Base-by-base conservation (phyloP, 2,888 invertebrate species). In the Criorhina ranunculi region DNA sequence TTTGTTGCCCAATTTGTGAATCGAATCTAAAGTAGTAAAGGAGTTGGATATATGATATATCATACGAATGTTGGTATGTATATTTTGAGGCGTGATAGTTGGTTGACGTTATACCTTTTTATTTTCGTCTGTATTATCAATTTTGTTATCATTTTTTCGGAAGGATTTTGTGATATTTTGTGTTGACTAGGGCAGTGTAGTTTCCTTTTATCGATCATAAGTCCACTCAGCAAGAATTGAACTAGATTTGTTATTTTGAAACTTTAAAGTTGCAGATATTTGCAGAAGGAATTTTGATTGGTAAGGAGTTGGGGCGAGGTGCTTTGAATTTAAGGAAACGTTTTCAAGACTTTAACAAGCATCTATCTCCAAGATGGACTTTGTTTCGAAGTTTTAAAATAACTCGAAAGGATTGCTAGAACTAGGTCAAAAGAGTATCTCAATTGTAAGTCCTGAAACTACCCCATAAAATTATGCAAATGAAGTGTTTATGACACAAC, bases 1-100 rank as follows among this genome's bases (percentile, higher is more conserved):
- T 81, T 75, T 60, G 76, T 70, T 59, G 42, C 59, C 55, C 81
- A 81, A 76, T 76, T 81, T 81, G 81, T 70, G 81, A 76, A 76
- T 35, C 49, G 81, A 81, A 81, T 76, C 31, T 64, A 44, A 76
- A 81, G 51, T 46, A 70, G 62, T n/a, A n/a, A n/a, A 37, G 46
- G 24, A 33, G 51, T n/a, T 60, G 15, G 53, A 29, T 44, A 2
- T 44, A 8, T 4, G 33, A 64, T 57, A 64, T 44, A n/a, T n/a
- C n/a, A 24, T 24, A 4, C n/a, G 24, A 24, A 24, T 24, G 24
- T 3, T 24, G 24, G 24, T 24, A 24, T 24, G 4, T 24, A 4
- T 24, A 24, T 24, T 31, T 24, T 12, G 59, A 44, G 31, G 73
- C 73, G 79, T 72, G 72, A 60, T 59, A 35, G 59, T 72, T 51